phyloP scores from a whole-genome alignment of 2,888 invertebrate genomes.

The Tuberolachnus salignus region DNA sequence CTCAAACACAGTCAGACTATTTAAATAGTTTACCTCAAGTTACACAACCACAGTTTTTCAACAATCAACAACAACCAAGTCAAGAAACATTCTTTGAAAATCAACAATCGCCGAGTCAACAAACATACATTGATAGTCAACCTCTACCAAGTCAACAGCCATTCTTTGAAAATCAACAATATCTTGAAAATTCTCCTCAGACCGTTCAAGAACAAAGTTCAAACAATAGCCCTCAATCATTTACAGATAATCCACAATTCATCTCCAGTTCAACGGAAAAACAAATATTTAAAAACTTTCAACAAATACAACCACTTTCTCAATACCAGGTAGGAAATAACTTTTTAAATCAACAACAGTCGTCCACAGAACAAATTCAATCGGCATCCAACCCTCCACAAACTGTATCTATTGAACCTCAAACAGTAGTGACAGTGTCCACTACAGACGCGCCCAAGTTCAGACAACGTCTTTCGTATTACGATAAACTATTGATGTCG shows the following conservation, averaged over 20 bases:
- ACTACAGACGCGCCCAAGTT: slow-evolving; percentile 41
- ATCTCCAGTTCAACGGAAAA: slow-evolving; percentile 45
- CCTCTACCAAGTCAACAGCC: slow-evolving; percentile 19
- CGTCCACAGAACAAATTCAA: slow-evolving; percentile 60
- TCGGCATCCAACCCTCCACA: slow-evolving; percentile 18
- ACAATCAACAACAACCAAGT: slow-evolving; percentile 16
- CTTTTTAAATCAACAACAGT: slow-evolving; percentile 64
- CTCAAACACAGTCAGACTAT: slow-evolving; percentile 20
- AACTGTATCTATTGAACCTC: slow-evolving; percentile 27
- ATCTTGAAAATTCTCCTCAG: slow-evolving; percentile 28
- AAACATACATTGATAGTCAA: slow-evolving; percentile 10
- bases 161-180: slow-evolving; percentile 23
- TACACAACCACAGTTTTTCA: slow-evolving; percentile 28
- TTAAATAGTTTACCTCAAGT: slow-evolving; percentile 27
- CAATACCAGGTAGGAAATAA: slow-evolving; percentile 58
- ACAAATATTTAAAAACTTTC: slow-evolving; percentile 54
- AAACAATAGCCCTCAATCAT: slow-evolving; percentile 16
- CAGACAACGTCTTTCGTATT: slow-evolving; percentile 42
- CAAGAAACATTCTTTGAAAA: slow-evolving; percentile 18
- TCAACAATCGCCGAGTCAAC: neutral
- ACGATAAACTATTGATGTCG: slow-evolving; percentile 37
- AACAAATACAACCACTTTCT: slow-evolving; percentile 57
- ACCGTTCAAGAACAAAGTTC: slow-evolving; percentile 3
- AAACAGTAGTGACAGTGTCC: neutral
- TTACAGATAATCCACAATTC: slow-evolving; percentile 32